A percentile compares a stretch with the other conserved stretches of the same genome.
Conservation (phyloP, 1,140 invertebrate genomes). For the Tetramorium alpestre region DNA sequence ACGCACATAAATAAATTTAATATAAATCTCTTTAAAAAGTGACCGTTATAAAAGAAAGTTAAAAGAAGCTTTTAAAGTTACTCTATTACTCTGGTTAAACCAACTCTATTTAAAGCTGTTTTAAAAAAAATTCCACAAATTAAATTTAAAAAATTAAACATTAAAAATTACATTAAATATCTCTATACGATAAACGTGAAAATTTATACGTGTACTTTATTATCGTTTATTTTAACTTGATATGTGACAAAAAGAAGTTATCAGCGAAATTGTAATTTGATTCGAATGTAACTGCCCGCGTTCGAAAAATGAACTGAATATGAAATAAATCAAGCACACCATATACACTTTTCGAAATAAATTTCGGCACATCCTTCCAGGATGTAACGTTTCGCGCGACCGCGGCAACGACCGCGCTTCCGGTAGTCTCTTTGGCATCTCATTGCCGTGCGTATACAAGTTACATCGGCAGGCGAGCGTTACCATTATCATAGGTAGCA, state of each 20-base stretch:
- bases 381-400: slow-evolving; percentile 26
- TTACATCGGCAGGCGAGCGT: slow-evolving; percentile 72
- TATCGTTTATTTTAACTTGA: neutral
- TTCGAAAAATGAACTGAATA: neutral
- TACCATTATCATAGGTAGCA: slow-evolving; percentile 80
- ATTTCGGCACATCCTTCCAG: slow-evolving; percentile 7
- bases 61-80: neutral
- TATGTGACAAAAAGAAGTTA: neutral
- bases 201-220: neutral
- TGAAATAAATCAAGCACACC: neutral
- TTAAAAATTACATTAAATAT: neutral
- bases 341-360: neutral
- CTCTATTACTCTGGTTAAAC: neutral
- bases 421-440: slow-evolving; percentile 27
- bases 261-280: neutral
- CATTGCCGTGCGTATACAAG: slow-evolving; percentile 44
- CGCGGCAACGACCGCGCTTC: neutral
- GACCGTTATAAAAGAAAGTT: slow-evolving; percentile 2
- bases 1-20: slow-evolving; percentile 35
- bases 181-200: neutral
- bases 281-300: neutral
- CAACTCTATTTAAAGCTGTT: neutral
- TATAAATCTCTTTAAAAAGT: slow-evolving; percentile 5
- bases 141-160: slow-evolving; percentile 9
- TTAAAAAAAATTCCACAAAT: neutral